Percentiles rank a stretch among this genome's conserved stretches.
Evolutionary conservation across 2,888 invertebrate genomes (phyloP).

Genomic region (Atethmia centrago): DNA sequence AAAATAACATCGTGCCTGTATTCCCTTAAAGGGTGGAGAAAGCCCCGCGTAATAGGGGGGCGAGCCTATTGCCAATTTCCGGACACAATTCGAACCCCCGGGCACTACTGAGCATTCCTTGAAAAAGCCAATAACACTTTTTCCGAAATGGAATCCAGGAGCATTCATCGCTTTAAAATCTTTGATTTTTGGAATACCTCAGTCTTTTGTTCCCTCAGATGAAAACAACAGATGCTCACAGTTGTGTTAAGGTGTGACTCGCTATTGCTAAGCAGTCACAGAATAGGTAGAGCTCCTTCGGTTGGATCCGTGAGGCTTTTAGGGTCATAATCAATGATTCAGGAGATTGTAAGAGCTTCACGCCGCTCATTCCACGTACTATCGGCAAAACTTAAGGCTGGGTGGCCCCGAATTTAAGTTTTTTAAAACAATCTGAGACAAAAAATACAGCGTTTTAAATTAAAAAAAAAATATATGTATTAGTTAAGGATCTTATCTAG

Average conservation of each 20-base stretch:
- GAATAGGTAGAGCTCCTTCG: not conserved
- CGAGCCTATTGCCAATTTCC: conserved; percentile 40
- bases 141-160: conserved; percentile 19
- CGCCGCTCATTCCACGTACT: not conserved
- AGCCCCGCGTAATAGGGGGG: conserved; percentile 8
- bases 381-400: too few species aligned
- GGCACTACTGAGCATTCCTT: conserved; percentile 36
- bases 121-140: conserved; percentile 41
- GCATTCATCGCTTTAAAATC: conserved; percentile 10
- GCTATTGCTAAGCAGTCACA: conserved; percentile 1
- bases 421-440: too few species aligned
- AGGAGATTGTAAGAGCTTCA: conserved; percentile 9
- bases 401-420: not conserved
- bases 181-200: conserved; percentile 21
- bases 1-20: conserved; percentile 10
- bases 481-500: too few species aligned
- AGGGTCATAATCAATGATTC: conserved; percentile 43
- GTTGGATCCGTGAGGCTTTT: conserved; percentile 29
- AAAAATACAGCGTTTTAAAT: too few species aligned
- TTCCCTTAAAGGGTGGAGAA: not conserved
- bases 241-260: conserved; percentile 1
- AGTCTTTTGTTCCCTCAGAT: not conserved
- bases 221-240: not conserved
- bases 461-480: too few species aligned
- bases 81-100: conserved; percentile 25